Conservation (phyloP, 2,113 vertebrate genomes). For the Macrotis lagotis region DNA sequence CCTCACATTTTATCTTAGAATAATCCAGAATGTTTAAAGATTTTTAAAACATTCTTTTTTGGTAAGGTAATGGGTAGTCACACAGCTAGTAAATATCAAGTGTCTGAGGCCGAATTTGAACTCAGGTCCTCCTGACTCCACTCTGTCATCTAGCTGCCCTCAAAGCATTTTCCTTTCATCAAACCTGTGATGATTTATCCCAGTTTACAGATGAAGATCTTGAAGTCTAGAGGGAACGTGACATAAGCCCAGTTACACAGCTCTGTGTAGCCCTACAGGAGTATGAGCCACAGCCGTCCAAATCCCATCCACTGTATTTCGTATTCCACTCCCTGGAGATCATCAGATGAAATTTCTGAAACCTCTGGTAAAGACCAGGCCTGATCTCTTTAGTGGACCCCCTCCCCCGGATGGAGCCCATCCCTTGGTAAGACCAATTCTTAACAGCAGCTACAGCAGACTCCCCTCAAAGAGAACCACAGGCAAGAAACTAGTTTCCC, state of each 20-base stretch:
- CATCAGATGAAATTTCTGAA: not conserved
- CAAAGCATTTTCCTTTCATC: not conserved
- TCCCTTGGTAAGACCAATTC: not conserved
- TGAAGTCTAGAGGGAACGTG: not conserved
- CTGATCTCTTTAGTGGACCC: too few species aligned
- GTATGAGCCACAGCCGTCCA: not conserved
- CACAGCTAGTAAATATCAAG: too few species aligned
- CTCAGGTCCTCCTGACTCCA: too few species aligned
- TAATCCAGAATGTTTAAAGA: not conserved
- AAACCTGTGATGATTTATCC: not conserved
- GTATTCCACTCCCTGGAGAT: not conserved
- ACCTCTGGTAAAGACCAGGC: not conserved
- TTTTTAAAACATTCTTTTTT: not conserved
- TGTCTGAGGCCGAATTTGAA: too few species aligned
- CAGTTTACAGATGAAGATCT: not conserved
- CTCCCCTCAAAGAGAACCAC: too few species aligned
- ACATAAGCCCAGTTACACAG: not conserved
- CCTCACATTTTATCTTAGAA: too few species aligned
- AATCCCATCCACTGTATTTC: not conserved
- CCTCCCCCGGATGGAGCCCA: too few species aligned
- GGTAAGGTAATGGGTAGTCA: too few species aligned
- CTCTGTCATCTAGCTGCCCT: too few species aligned
- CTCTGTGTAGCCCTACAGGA: not conserved
- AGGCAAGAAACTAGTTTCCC: not conserved
- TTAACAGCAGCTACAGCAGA: too few species aligned